phyloP scores from a whole-genome alignment of 2,888 invertebrate genomes.

The Eubasilissa splendida region DNA sequence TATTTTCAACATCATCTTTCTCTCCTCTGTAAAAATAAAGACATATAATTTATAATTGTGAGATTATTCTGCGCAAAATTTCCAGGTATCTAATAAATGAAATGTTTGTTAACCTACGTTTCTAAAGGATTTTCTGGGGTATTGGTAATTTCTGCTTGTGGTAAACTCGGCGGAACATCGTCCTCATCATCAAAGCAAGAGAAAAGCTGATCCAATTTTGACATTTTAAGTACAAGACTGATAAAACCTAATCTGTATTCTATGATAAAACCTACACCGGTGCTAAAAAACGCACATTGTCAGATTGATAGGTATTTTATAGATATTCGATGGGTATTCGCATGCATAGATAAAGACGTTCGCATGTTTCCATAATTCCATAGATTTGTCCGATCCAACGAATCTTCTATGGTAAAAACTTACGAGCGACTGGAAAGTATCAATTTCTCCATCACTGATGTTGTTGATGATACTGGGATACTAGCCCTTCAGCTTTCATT shows the following conservation, averaged over 20 bases:
- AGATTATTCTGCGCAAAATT: neutral
- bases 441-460: too few species aligned
- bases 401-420: too few species aligned
- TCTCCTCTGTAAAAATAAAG: slow-evolving; percentile 16
- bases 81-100: neutral
- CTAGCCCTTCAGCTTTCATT: too few species aligned
- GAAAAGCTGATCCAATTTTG: slow-evolving; percentile 52
- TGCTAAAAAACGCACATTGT: slow-evolving; percentile 9
- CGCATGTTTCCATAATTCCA: too few species aligned
- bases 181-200: slow-evolving; percentile 55
- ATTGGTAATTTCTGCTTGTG: neutral
- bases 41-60: neutral
- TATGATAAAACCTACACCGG: neutral
- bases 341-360: too few species aligned
- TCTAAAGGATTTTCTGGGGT: neutral
- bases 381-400: too few species aligned
- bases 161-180: slow-evolving; percentile 14
- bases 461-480: too few species aligned
- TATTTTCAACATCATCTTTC: slow-evolving; percentile 24
- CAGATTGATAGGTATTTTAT: too few species aligned
- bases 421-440: too few species aligned
- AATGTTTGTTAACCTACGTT: slow-evolving; percentile 12
- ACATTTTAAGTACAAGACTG: slow-evolving; percentile 33
- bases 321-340: too few species aligned
- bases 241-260: neutral